A percentile compares a stretch with the other conserved stretches of the same genome.
phyloP scores from a whole-genome alignment of 2,113 vertebrate species.

The Ascaphus truei region DNA sequence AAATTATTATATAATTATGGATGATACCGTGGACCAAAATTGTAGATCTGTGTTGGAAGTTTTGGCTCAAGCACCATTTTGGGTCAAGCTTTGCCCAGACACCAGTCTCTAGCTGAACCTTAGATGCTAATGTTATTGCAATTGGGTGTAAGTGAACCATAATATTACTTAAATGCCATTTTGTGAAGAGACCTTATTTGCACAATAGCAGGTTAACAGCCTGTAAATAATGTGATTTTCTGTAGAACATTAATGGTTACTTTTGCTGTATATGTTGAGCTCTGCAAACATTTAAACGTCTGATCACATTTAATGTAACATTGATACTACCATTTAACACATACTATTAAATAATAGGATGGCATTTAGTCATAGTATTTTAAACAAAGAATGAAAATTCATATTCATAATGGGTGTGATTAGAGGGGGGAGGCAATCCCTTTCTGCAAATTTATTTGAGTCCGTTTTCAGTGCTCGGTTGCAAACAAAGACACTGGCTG shows the following conservation, averaged over 20 bases:
- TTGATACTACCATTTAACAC: background rate
- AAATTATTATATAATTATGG: too few relatives aligned
- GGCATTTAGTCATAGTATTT: conserved; percentile 34
- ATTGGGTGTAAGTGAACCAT: background rate
- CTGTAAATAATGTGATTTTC: background rate
- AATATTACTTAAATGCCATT: background rate
- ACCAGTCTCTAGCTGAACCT: background rate
- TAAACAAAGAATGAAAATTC: conserved; percentile 36
- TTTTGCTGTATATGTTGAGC: background rate
- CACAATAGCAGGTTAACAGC: background rate
- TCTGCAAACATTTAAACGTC: background rate
- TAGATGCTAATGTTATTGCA: background rate
- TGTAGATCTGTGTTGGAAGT: too few relatives aligned
- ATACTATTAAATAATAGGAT: background rate
- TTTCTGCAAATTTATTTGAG: conserved; percentile 47
- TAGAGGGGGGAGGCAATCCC: conserved; percentile 32
- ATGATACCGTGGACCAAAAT: too few relatives aligned
- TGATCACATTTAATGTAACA: background rate
- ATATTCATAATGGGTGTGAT: conserved; percentile 37
- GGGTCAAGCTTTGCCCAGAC: too few relatives aligned
- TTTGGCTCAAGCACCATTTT: too few relatives aligned
- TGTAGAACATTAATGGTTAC: background rate
- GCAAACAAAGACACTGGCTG: conserved; percentile 54
- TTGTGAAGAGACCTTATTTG: too few relatives aligned
- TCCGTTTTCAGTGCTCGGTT: conserved; percentile 36